Evolutionary conservation across 2,113 vertebrate genomes (phyloP).

Genomic region (Anarhynchus alexandrinus): DNA sequence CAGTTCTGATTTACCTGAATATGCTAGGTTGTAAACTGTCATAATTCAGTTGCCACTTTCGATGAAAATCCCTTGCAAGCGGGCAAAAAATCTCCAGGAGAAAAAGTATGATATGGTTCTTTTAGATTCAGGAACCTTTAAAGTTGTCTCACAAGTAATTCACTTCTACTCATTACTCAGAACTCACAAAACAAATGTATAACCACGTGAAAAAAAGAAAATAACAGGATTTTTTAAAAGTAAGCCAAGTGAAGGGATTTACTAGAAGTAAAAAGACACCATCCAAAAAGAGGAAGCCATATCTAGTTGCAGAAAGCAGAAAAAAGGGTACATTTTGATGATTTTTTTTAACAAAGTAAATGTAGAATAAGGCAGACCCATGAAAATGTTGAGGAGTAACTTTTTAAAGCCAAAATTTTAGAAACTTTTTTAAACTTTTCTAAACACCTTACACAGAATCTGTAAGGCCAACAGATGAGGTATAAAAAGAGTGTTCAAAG

Average conservation of each 20-base stretch:
- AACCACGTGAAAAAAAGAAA: not conserved
- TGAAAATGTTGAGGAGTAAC: not conserved
- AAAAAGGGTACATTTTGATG: not conserved
- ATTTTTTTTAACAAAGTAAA: not conserved
- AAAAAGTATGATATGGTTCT: not conserved
- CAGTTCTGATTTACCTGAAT: conserved; percentile 21
- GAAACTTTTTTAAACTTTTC: not conserved
- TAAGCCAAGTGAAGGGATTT: not conserved
- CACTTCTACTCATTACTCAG: not conserved
- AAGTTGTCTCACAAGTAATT: not conserved
- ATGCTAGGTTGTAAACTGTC: not conserved
- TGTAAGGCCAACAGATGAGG: not conserved
- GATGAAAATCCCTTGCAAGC: not conserved
- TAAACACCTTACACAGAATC: not conserved
- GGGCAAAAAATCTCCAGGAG: not conserved
- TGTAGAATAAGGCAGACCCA: not conserved
- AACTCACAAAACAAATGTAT: not conserved
- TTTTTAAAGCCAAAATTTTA: not conserved
- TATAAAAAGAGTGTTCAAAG: not conserved
- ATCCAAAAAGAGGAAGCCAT: not conserved
- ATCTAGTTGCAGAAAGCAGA: not conserved
- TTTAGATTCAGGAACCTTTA: not conserved
- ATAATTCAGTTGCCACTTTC: not conserved
- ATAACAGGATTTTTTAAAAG: not conserved
- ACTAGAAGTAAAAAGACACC: not conserved